Evolutionary conservation across 2,113 vertebrate species (phyloP), one percentile per base, ranked within the genome.

Genomic region (Progne subis): DNA sequence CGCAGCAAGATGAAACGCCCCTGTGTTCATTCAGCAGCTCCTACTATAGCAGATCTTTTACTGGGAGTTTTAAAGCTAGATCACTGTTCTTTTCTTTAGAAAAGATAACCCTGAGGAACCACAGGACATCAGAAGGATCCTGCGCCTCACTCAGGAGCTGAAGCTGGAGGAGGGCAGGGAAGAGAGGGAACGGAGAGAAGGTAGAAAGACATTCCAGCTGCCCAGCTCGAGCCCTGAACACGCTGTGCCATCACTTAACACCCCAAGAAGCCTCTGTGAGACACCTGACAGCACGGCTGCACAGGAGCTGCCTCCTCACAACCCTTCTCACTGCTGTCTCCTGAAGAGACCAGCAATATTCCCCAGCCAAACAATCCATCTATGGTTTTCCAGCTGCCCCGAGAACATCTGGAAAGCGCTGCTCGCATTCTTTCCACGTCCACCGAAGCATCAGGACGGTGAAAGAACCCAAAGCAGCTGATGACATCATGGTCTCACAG

Each of bases 391-490:
- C 94, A 97, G 96, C 76, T 96, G 96, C 96, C 55, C 92, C 21
- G 79, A 71, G 92, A 96, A 96, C 96, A 96, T 97, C 97, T 97
- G 97, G 96, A 94, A 97, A 97, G 88, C 21, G 79, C 76, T 95
- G 95, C 88, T 97, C 86, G 89, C 78, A 96, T 97, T 97, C 94
- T 92, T 97, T 97, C 97, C 95, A 92, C 77, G 75, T 28, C 76
- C 92, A 95, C 82, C 34, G 64, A 83, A 74, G 95, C 94, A 92
- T 74, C 85, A 92, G 19, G 94, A 96, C 84, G 96, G 92, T 78
- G 93, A 96, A 94, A 90, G 92, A 85, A 59, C 79, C 82, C 87
- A 64, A 82, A 94, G 85, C 26, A 94, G 93, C 89, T 92, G 91
- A 64, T 97, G 97, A 97, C 95, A 95, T 97, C 97, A 97, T 56